A percentile compares a stretch with the other conserved stretches of the same genome.
Conservation (phyloP, 1,140 invertebrate species). For the Anoplolepis gracilipes region DNA sequence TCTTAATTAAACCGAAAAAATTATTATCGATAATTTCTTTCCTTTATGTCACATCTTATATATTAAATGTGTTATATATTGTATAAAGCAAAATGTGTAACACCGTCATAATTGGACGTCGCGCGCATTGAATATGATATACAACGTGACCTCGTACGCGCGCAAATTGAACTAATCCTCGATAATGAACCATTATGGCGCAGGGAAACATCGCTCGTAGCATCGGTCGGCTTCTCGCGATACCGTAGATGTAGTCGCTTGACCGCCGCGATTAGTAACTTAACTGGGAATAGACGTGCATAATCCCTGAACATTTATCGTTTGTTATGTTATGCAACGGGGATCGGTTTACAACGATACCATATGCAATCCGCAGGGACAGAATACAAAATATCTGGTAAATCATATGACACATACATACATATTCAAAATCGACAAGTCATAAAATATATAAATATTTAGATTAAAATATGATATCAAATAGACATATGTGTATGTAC, state of each 20-base stretch:
- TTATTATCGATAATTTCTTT: too few relatives aligned
- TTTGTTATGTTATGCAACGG: slow-evolving; percentile 39
- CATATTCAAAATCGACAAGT: background rate
- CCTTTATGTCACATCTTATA: background rate
- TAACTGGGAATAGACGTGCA: slow-evolving; percentile 51
- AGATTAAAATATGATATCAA: background rate
- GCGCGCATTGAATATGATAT: slow-evolving; percentile 56
- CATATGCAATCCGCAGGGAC: background rate
- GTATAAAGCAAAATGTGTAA: slow-evolving; percentile 4
- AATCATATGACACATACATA: background rate
- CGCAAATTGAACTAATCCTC: slow-evolving; percentile 68
- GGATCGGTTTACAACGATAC: slow-evolving; percentile 30
- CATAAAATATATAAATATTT: background rate
- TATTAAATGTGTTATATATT: slow-evolving; percentile 11
- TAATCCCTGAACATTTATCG: slow-evolving; percentile 58
- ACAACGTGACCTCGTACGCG: slow-evolving; percentile 50
- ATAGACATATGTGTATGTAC: background rate
- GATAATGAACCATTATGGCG: slow-evolving; percentile 66
- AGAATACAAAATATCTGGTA: background rate
- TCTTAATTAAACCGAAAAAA: background rate
- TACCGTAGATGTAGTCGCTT: slow-evolving; percentile 56
- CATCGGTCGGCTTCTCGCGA: slow-evolving; percentile 48
- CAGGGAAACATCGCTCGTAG: slow-evolving; percentile 63
- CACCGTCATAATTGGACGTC: slow-evolving; percentile 48
- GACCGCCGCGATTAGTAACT: slow-evolving; percentile 58